Evolutionary conservation across 2,888 invertebrate genomes (phyloP), one percentile per base, ranked within the genome.

Genomic region (Calameuta pallipes): DNA sequence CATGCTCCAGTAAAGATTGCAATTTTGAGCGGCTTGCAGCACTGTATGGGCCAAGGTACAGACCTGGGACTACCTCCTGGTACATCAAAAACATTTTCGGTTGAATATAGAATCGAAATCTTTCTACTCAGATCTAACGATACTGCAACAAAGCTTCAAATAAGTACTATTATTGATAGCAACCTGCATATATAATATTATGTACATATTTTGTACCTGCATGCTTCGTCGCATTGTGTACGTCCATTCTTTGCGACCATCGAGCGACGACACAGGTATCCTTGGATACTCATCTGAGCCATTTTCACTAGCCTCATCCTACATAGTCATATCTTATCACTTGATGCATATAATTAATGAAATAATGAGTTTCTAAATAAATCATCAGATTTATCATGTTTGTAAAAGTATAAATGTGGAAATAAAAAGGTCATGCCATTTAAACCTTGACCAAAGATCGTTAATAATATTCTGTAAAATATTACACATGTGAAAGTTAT

Each of bases 11-110:
- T 77, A 95, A 89, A 75, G 87, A 87, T 56, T 93, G 91, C 41
- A 93, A 90, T 89, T 93, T 94, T 75, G 93, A 92, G 84, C 92
- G 93, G 86, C 93, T 93, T 33, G 95, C 95, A 76, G 94, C 93
- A 77, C 94, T 94, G 89, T 94, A 94, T 4, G 95, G 94, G 33
- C 95, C 95, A 30, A 95, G 92, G 88, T 92, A 95, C 35, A 95
- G 90, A 15, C 94, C 94, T 69, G 94, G 95, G 79, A 95, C 91
- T 41, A 95, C 94, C 90, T 95, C 95, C 92, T 94, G 93, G 56
- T 56, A 56, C 93, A 93, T 93, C 78, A 23, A 70, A 75, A 33
- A 75, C 33, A 33, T 33, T 71, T 71, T 71, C 33, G 71, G 71
- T 71, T 71, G 71, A 71, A 71, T 71, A 34, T 31, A 34, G 31